These are phyloP conservation scores for Tragulus kanchil DNA, from an alignment of 2,113 vertebrate genomes.

Conservation along the genomic window DNA sequence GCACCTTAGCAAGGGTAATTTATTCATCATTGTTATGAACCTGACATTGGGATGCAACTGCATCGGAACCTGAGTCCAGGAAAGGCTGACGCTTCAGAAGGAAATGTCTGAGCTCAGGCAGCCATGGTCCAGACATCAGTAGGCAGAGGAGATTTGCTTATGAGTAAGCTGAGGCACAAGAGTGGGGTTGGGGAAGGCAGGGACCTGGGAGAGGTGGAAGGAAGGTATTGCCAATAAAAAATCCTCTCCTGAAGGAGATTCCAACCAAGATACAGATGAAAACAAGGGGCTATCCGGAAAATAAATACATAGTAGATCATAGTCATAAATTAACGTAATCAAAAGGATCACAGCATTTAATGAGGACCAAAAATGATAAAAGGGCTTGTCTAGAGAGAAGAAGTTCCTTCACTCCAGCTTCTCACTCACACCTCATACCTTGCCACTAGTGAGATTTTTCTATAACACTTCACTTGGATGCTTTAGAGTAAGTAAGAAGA, in stretches of 20 bases:
- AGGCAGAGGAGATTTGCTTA: not conserved
- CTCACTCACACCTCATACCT: not conserved
- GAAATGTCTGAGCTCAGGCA: too few relatives aligned
- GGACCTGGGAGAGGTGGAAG: not conserved
- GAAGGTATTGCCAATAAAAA: too few relatives aligned
- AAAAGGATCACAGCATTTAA: slow-evolving; percentile 67
- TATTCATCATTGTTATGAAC: not conserved
- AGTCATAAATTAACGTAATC: slow-evolving; percentile 66
- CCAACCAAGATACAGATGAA: slow-evolving; percentile 51
- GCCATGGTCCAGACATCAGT: not conserved
- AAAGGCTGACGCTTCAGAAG: not conserved
- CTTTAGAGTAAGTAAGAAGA: not conserved
- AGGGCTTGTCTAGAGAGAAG: not conserved
- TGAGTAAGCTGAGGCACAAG: not conserved
- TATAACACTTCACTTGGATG: not conserved
- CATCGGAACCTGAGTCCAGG: not conserved
- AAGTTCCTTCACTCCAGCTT: not conserved
- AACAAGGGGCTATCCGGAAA: slow-evolving; percentile 68
- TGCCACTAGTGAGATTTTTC: not conserved
- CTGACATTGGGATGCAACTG: not conserved
- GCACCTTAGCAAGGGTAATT: not conserved
- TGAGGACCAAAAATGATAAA: slow-evolving; percentile 37
- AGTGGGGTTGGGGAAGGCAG: fast-evolving
- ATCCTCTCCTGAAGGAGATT: slow-evolving; percentile 46
- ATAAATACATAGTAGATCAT: slow-evolving; percentile 42